Evolutionary conservation across 2,888 invertebrate genomes (phyloP), one percentile per base, ranked within the genome.

Genomic region (Pecten maximus): DNA sequence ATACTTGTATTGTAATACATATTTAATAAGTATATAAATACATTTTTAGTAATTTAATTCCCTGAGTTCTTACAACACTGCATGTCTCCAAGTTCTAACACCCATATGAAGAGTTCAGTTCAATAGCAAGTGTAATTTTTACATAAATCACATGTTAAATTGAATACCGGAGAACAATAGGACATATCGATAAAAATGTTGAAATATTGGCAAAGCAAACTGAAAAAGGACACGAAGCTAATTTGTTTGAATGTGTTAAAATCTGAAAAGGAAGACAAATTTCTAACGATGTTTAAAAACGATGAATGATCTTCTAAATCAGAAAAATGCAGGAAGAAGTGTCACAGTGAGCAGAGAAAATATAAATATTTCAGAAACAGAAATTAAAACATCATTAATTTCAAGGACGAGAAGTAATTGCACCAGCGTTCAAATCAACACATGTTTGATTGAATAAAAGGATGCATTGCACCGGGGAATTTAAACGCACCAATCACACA

Each of bases 361-460:
- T 23, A 74, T 74, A 74, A 74, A 74, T 74, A 74, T 28, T 74
- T 74, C 15, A 74, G 74, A 35, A 74, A 74, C 74, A 74, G 74
- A 74, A 74, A 74, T 74, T 74, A 74, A 74, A 74, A 74, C 74
- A 74, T 74, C 74, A 35, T 74, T 74, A 74, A 74, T 74, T 74
- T 35, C 74, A 74, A 74, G 74, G 28, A 74, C 74, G 10, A 74
- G 74, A 74, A 74, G 35, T 74, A 74, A 74, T 74, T 74, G 74
- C 3, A 74, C 74, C 74, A 74, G 74, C 28, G 74, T 74, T 74
- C 74, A 74, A 74, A 74, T 74, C 15, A 74, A 35, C 74, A 74
- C 74, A 74, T 74, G 74, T 74, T 74, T 74, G 74, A 74, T 74
- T 74, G 74, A 35, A 74, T 74, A 74, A 74, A 35, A 74, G 74